Conservation (phyloP, 2,113 vertebrate species). For the Engraulis encrasicolus region DNA sequence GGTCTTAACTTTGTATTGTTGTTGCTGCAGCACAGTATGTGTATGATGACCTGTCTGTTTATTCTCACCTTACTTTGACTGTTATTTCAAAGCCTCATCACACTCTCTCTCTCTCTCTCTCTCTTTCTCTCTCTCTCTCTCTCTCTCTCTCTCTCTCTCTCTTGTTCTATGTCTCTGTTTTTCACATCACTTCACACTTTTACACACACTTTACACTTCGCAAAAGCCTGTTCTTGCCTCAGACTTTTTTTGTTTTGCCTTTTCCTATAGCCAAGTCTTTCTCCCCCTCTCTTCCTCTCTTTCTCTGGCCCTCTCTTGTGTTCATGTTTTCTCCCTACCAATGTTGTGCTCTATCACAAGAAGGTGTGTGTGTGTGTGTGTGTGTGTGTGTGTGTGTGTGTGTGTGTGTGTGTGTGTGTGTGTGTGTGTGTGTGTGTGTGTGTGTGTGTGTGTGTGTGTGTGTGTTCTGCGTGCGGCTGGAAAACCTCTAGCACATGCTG, state of each 20-base stretch:
- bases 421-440: too few species aligned
- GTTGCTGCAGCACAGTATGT: too few species aligned
- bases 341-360: neutral
- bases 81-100: too few species aligned
- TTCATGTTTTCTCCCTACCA: neutral
- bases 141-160: neutral
- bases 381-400: too few species aligned
- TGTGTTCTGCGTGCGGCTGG: conserved; percentile 50
- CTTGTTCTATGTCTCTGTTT: conserved; percentile 42
- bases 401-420: too few species aligned
- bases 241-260: neutral
- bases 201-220: conserved; percentile 6
- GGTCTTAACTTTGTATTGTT: too few species aligned
- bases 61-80: too few species aligned
- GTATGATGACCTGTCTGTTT: too few species aligned
- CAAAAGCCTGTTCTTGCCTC: neutral
- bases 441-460: too few species aligned
- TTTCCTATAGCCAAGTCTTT: neutral
- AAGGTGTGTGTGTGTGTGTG: neutral
- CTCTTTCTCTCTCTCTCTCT: neutral
- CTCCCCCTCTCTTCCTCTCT: neutral
- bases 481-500: conserved; percentile 74
- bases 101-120: too few species aligned
- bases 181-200: conserved; percentile 38
- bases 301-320: neutral